A percentile compares a stretch with the other conserved stretches of the same genome.
Conservation (phyloP, 2,888 invertebrate species). For the Euclidia mi region DNA sequence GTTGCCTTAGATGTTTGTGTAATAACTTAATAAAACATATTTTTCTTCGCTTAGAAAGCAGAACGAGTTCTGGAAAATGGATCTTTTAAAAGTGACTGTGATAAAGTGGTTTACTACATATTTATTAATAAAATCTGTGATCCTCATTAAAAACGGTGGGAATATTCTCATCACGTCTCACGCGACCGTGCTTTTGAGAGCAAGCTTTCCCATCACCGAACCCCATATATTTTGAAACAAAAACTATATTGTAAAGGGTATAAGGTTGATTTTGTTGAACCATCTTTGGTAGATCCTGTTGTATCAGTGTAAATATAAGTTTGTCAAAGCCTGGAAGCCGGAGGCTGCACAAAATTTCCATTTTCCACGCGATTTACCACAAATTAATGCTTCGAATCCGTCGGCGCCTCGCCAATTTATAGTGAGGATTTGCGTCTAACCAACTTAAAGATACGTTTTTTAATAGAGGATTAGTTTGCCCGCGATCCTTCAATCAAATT, state of each 20-base stretch:
- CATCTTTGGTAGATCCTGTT: slow-evolving; percentile 23
- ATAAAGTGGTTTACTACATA: slow-evolving; percentile 42
- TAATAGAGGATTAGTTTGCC: slow-evolving; percentile 33
- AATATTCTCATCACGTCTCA: slow-evolving; percentile 80
- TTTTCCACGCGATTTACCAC: slow-evolving; percentile 88
- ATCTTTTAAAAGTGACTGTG: slow-evolving; percentile 4
- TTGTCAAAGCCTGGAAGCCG: slow-evolving; percentile 70
- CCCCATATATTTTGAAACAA: slow-evolving; percentile 22
- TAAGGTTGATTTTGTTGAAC: slow-evolving; percentile 54
- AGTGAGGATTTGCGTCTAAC: slow-evolving; percentile 82
- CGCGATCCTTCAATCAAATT: neutral
- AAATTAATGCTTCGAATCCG: slow-evolving; percentile 87
- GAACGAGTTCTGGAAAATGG: slow-evolving; percentile 1
- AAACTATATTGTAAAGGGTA: slow-evolving; percentile 45
- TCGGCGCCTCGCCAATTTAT: slow-evolving; percentile 85
- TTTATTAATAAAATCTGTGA: slow-evolving; percentile 61
- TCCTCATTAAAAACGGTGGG: slow-evolving; percentile 72
- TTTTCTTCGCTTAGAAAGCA: too few relatives aligned
- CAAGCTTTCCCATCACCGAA: slow-evolving; percentile 12
- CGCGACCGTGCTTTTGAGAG: slow-evolving; percentile 50
- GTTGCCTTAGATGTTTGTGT: too few relatives aligned
- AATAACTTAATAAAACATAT: too few relatives aligned
- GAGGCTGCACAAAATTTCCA: slow-evolving; percentile 89
- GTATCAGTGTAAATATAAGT: slow-evolving; percentile 59
- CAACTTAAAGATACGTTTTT: slow-evolving; percentile 64